Conservation (phyloP, 2,888 invertebrate species). For the Perdita meconis region DNA sequence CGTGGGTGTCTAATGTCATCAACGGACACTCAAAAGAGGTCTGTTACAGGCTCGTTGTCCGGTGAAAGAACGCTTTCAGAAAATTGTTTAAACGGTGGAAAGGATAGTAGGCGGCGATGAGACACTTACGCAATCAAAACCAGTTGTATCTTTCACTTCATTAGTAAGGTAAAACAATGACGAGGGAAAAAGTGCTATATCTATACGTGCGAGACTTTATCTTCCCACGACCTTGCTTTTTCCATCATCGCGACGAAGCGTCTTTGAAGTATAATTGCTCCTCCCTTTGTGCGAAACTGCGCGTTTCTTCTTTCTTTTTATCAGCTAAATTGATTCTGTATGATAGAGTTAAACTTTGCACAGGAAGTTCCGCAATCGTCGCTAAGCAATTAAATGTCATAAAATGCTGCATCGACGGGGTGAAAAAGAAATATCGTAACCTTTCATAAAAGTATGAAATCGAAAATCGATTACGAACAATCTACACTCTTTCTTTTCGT, state of each 20-base stretch:
- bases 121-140: not conserved
- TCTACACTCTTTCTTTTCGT: no score
- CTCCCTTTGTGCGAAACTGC: not conserved
- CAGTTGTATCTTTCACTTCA: not conserved
- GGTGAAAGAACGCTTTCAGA: not conserved
- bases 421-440: no score
- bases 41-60: not conserved
- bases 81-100: not conserved
- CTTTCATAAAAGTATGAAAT: no score
- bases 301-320: not conserved
- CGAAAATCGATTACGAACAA: no score
- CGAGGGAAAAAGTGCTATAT: not conserved
- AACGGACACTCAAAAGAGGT: not conserved
- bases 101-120: not conserved
- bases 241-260: not conserved
- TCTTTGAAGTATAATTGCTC: not conserved
- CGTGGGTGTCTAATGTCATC: not conserved
- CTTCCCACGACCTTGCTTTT: not conserved
- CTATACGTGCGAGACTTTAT: constrained; percentile 2
- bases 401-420: no score
- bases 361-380: no score
- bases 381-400: no score
- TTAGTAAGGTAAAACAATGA: not conserved
- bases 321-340: not conserved
- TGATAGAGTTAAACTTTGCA: no score